Evolutionary conservation across 2,888 invertebrate genomes (phyloP).

Genomic region (Drepanosiphum platanoidis): DNA sequence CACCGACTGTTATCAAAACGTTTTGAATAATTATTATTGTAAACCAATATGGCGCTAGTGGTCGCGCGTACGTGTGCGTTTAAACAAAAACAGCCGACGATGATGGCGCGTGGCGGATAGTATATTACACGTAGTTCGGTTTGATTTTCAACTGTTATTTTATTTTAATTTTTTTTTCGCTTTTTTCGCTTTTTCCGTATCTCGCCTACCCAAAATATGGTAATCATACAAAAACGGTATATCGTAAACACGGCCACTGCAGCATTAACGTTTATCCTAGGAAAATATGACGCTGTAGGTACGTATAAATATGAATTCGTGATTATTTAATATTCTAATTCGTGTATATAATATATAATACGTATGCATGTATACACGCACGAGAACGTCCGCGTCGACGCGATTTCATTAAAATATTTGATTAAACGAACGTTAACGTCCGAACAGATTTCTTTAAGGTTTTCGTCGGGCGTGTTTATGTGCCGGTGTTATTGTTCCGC

Average conservation of each 20-base stretch:
- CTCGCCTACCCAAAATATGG: background rate
- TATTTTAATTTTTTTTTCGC: too few species aligned
- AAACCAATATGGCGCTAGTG: too few species aligned
- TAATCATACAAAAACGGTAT: too few species aligned
- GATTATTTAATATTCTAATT: background rate
- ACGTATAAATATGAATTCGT: background rate
- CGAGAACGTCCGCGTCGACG: background rate
- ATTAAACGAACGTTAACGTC: background rate
- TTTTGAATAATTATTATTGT: background rate
- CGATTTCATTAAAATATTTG: background rate
- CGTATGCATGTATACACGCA: background rate
- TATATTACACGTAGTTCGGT: background rate
- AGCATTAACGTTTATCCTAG: too few species aligned
- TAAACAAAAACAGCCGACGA: background rate
- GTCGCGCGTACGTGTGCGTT: background rate
- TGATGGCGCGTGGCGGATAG: background rate
- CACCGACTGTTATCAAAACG: conserved; percentile 8
- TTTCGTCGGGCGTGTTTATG: background rate
- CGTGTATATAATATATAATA: too few species aligned
- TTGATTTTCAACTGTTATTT: background rate
- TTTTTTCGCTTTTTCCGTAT: too few species aligned
- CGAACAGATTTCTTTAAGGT: background rate
- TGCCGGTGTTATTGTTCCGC: background rate
- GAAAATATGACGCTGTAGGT: background rate
- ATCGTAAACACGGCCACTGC: too few species aligned